These are phyloP conservation scores for Carettochelys insculpta DNA, from an alignment of 2,113 vertebrate genomes.

Conservation along the genomic window DNA sequence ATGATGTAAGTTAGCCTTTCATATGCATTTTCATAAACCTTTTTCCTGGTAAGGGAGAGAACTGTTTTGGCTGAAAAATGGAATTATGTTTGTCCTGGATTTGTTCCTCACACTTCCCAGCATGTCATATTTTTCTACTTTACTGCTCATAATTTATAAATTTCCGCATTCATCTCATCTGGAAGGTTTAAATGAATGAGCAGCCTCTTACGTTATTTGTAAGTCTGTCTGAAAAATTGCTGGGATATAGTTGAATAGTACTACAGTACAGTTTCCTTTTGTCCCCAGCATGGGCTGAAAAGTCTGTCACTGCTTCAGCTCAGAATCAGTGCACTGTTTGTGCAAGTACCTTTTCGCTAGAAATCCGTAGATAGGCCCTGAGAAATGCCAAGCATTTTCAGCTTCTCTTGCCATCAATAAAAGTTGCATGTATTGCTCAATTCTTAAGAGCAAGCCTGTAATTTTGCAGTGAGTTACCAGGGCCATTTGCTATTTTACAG, in stretches of 20 bases:
- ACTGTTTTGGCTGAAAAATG: background rate
- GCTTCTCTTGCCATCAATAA: background rate
- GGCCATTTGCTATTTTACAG: background rate
- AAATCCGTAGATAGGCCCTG: background rate
- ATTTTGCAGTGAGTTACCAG: background rate
- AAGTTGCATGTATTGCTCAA: background rate
- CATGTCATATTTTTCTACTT: background rate
- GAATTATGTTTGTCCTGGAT: background rate
- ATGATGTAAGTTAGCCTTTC: conserved; percentile 87
- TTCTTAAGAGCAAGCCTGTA: background rate
- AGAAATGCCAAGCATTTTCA: background rate
- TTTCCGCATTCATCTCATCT: background rate
- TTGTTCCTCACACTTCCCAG: background rate
- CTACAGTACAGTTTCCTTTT: background rate
- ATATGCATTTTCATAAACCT: background rate
- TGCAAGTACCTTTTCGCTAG: background rate
- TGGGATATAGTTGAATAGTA: background rate
- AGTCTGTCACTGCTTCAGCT: background rate
- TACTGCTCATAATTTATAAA: background rate
- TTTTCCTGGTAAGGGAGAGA: background rate
- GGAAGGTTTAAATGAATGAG: background rate
- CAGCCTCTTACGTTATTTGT: background rate
- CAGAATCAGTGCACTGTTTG: fast-evolving
- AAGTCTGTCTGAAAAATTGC: background rate
- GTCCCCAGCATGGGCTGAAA: background rate